A percentile compares a stretch with the other conserved stretches of the same genome.
phyloP scores from a whole-genome alignment of 2,797 vertebrate species.

The Onychomys torridus region DNA sequence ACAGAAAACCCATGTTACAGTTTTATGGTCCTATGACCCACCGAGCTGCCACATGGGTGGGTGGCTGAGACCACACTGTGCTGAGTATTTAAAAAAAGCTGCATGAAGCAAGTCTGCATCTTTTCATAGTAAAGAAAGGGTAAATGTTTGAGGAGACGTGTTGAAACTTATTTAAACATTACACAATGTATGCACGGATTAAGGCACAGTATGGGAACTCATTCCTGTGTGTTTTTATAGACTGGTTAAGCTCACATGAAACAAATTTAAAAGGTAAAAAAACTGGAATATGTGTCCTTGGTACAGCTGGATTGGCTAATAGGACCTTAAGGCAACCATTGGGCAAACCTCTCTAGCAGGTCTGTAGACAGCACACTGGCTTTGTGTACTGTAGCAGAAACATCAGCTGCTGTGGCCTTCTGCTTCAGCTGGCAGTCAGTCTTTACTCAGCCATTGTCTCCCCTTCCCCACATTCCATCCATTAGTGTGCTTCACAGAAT shows the following conservation, averaged over 20 bases:
- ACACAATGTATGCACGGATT: not conserved
- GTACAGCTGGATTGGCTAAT: not conserved
- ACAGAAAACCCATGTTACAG: not conserved
- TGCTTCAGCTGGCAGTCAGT: not conserved
- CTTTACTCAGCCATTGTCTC: not conserved
- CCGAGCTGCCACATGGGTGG: rapidly evolving
- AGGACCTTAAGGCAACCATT: not conserved
- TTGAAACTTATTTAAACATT: not conserved
- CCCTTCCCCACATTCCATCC: not conserved
- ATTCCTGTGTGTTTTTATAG: not conserved
- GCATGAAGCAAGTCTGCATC: not conserved
- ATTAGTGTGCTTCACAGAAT: not conserved
- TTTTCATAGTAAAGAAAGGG: not conserved
- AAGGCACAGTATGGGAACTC: not conserved
- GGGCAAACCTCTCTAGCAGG: not conserved
- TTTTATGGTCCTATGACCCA: not conserved
- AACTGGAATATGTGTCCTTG: not conserved
- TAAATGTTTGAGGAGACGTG: not conserved
- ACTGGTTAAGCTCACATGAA: not conserved
- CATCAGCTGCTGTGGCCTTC: not conserved
- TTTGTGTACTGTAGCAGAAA: not conserved
- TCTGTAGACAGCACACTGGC: not conserved
- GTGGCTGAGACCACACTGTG: not conserved
- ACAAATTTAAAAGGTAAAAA: too few relatives aligned
- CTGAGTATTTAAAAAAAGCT: not conserved